These are phyloP conservation scores for Steatocranus sp. DNA, from an alignment of 2,797 vertebrate genomes.

Conservation along the genomic window DNA sequence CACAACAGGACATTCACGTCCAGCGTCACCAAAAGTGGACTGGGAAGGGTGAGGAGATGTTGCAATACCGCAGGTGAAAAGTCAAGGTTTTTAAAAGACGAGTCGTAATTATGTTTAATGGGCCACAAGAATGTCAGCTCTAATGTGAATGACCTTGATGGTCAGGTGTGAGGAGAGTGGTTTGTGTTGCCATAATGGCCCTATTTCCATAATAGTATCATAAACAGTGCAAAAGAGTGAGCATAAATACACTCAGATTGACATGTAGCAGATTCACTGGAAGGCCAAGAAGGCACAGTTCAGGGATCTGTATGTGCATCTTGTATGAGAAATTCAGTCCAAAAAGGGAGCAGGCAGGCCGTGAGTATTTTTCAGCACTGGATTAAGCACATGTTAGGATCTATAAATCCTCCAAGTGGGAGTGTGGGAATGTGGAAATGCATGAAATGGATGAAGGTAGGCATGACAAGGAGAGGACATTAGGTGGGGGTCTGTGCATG, in stretches of 20 bases:
- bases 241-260: slow-evolving; percentile 26
- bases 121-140: slow-evolving; percentile 26
- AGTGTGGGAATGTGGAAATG: slow-evolving; percentile 13
- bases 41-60: background rate
- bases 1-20: background rate
- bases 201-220: slow-evolving; percentile 38
- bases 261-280: slow-evolving; percentile 13
- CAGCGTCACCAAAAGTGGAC: background rate
- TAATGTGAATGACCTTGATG: slow-evolving; percentile 52
- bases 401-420: slow-evolving; percentile 11
- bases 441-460: slow-evolving; percentile 15
- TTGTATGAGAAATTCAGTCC: background rate
- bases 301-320: background rate
- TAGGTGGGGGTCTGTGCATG: background rate
- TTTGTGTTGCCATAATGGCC: slow-evolving; percentile 52
- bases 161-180: slow-evolving; percentile 47
- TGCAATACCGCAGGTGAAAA: slow-evolving; percentile 6
- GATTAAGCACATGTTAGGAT: slow-evolving; percentile 21
- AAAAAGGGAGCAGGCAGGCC: background rate
- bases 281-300: background rate
- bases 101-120: slow-evolving; percentile 48
- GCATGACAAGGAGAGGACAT: background rate
- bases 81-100: slow-evolving; percentile 25
- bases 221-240: slow-evolving; percentile 31
- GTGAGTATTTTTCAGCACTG: slow-evolving; percentile 5